Evolutionary conservation across 2,797 vertebrate genomes (phyloP).

Genomic region (Perodicticus potto): DNA sequence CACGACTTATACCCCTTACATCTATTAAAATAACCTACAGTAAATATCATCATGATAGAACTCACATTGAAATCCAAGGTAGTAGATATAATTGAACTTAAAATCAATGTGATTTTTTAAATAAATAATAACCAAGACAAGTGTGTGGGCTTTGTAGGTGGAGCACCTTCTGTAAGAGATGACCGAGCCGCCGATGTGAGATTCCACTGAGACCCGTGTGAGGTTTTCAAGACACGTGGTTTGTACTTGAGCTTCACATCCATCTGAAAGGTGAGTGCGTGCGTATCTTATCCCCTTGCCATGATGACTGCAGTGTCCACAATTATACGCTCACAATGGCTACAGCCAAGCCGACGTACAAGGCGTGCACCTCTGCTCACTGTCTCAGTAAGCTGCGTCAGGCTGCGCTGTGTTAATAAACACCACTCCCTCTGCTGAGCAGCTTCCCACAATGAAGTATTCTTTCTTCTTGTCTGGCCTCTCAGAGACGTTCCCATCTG

Average conservation of each 20-base stretch:
- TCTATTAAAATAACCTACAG: neutral
- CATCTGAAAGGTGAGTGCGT: neutral
- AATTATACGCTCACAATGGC: neutral
- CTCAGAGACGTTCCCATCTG: neutral
- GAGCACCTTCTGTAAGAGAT: neutral
- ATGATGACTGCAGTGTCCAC: neutral
- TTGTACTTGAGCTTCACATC: neutral
- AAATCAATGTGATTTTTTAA: neutral
- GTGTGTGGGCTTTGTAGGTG: neutral
- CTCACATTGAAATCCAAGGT: neutral
- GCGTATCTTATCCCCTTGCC: neutral
- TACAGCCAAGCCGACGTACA: neutral
- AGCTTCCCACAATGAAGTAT: neutral
- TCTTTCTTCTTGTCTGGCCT: neutral
- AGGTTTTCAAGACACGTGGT: neutral
- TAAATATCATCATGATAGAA: neutral
- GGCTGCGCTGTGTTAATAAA: neutral
- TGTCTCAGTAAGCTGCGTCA: neutral
- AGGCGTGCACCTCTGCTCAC: neutral
- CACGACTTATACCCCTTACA: neutral
- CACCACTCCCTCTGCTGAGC: neutral
- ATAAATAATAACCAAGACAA: neutral
- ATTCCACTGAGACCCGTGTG: neutral
- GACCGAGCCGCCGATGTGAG: neutral
- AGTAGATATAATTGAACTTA: neutral